A percentile compares a stretch with the other conserved stretches of the same genome.
Evolutionary conservation across 2,797 vertebrate species (phyloP).

Genomic region (Aselliscus stoliczkanus): DNA sequence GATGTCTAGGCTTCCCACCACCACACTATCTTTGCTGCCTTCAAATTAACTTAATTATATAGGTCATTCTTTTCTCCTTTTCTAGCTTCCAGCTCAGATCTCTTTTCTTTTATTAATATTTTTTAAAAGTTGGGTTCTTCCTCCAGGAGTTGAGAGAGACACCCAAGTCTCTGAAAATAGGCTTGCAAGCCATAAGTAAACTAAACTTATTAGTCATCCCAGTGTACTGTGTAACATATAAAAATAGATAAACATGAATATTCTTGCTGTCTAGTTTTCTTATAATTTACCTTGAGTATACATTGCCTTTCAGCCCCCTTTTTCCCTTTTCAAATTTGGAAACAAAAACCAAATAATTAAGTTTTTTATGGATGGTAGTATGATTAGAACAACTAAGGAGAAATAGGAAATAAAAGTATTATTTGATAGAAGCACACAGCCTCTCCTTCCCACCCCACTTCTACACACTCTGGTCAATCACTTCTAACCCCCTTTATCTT

Average conservation of each 20-base stretch:
- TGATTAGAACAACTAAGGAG: neutral
- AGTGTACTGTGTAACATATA: neutral
- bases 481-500: neutral
- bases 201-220: neutral
- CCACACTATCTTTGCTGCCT: neutral
- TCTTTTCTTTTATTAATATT: neutral
- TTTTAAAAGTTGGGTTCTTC: neutral
- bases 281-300: neutral
- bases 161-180: neutral
- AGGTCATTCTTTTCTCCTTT: neutral
- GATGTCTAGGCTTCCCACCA: neutral
- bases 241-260: neutral
- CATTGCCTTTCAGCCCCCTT: neutral
- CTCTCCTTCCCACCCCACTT: neutral
- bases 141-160: neutral
- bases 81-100: neutral
- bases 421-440: neutral
- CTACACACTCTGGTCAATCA: neutral
- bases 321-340: neutral
- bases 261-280: neutral
- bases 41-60: conserved; percentile 5
- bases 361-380: neutral
- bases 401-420: neutral
- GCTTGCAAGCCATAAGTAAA: neutral
- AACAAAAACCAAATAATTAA: neutral